These are phyloP conservation scores for Pasiphila rectangulata DNA, from an alignment of 2,888 invertebrate species.

Conservation along the genomic window DNA sequence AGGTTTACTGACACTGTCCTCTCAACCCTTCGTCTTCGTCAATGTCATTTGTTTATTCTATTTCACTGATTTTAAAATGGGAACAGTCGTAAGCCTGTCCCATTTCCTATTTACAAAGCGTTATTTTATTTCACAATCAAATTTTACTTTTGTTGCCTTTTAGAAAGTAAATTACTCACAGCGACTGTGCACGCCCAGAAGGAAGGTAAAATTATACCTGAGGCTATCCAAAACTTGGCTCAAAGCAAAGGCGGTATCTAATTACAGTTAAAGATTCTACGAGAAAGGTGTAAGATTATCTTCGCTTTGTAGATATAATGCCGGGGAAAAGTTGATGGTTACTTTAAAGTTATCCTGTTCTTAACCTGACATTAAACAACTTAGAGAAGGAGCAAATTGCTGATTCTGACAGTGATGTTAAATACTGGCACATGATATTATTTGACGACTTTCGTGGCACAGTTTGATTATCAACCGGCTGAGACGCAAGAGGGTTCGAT, in stretches of 20 bases:
- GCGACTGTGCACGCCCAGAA: conserved; percentile 26
- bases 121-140: conserved; percentile 1
- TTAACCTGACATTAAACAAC: too few relatives aligned
- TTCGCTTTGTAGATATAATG: not conserved
- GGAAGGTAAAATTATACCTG: conserved; percentile 34
- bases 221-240: conserved; percentile 41
- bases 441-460: too few relatives aligned
- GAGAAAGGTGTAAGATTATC: conserved; percentile 5
- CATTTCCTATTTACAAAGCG: too few relatives aligned
- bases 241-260: conserved; percentile 45
- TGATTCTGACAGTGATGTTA: too few relatives aligned
- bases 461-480: too few relatives aligned
- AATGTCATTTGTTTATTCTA: not conserved
- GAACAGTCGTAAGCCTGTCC: not conserved
- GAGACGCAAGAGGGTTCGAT: too few relatives aligned
- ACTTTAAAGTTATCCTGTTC: too few relatives aligned
- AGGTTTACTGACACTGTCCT: not conserved
- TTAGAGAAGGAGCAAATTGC: too few relatives aligned
- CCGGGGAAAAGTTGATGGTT: too few relatives aligned
- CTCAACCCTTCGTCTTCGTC: not conserved
- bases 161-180: conserved; percentile 23
- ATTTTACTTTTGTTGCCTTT: conserved; percentile 14
- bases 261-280: conserved; percentile 42
- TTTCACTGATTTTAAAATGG: not conserved
- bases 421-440: too few relatives aligned